Base-by-base conservation (phyloP, 2,797 vertebrate species). In the Threskiornis aethiopicus region DNA sequence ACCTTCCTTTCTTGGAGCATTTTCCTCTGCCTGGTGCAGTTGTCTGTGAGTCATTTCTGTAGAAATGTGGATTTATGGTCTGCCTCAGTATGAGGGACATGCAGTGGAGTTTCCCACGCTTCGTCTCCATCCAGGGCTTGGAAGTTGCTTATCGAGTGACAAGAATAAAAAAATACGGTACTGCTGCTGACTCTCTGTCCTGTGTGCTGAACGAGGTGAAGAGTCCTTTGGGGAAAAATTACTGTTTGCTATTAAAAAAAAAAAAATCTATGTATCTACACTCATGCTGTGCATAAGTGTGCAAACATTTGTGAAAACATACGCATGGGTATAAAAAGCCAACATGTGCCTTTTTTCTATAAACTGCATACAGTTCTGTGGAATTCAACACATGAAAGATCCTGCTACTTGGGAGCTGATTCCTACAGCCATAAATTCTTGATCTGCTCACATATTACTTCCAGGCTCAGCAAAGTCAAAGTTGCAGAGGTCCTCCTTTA, bases 261-360 rank as follows among this genome's bases (percentile, higher is more conserved):
- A 10, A n/a, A 10, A 6, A 25, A 19, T n/a, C 14, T 18, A 25
- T 3, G 0, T 69, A 6, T 15, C 39, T 71, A 41, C 29, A 20
- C 13, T 78, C 4, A 12, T 0, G 2, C 35, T 44, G 8, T 39
- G 20, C 39, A 16, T 6, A 31, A 5, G 6, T 37, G 13, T 59
- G 37, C 44, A 18, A 52, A 20, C 0, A 0, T 62, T 73, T 77
- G 35, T 89, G 44, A 54, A 54, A 83, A 55, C 8, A 5, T 18
- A 25, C 0, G 5, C 5, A 4, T 12, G 79, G 33, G 25, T 52
- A 8, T 8, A 19, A 81, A 79, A 73, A 52, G 17, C 16, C 37
- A 59, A 8, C 7, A 33, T 65, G 37, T 35, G 4, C 42, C 9
- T 47, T 96, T 94, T 55, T 70, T 18, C 15, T 75, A 4, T 66